phyloP scores from a whole-genome alignment of 2,797 vertebrate genomes.

The Pangasius krempfi region DNA sequence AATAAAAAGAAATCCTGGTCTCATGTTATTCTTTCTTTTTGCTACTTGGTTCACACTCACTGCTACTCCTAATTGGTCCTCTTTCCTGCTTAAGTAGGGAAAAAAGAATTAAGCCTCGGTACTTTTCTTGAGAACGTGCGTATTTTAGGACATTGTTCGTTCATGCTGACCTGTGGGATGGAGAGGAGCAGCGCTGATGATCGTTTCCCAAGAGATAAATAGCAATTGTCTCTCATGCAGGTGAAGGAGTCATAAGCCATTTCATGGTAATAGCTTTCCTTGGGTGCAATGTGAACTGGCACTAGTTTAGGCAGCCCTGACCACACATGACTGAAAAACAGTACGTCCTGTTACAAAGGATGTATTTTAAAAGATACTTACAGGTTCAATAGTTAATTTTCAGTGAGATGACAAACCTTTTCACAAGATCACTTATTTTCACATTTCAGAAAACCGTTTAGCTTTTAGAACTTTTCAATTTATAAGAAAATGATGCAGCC shows the following conservation, averaged over 20 bases:
- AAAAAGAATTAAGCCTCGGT: background rate
- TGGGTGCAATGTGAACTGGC: background rate
- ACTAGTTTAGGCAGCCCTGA: background rate
- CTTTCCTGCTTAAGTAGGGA: background rate
- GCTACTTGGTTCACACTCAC: background rate
- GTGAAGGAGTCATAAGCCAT: background rate
- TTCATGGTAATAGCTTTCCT: background rate
- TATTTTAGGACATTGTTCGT: background rate
- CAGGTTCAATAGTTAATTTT: background rate
- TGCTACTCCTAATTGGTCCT: background rate
- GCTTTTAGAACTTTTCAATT: background rate
- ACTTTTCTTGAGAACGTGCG: background rate
- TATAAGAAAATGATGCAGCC: no score
- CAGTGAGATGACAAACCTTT: background rate
- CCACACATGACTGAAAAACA: background rate
- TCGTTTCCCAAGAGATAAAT: constrained; percentile 8
- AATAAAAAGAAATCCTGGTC: background rate
- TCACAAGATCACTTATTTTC: background rate
- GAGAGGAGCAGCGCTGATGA: background rate
- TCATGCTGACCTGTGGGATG: background rate
- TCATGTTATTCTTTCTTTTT: background rate
- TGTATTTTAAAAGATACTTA: background rate
- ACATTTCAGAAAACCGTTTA: background rate
- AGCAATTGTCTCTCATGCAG: constrained; percentile 4
- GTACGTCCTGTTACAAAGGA: background rate